phyloP scores from a whole-genome alignment of 2,888 invertebrate species.

The Calameuta filiformis region DNA sequence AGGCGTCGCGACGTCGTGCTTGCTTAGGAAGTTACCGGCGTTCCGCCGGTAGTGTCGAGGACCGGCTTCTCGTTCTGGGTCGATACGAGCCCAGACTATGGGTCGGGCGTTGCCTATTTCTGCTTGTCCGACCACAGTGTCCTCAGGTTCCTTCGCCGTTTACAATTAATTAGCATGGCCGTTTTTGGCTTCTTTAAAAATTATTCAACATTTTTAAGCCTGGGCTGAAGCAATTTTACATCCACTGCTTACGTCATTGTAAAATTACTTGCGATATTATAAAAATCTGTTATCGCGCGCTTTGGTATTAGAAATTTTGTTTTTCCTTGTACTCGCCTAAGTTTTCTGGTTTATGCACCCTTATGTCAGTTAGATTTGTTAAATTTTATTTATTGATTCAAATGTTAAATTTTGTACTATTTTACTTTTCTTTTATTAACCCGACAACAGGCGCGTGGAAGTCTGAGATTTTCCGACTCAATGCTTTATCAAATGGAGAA shows the following conservation, averaged over 20 bases:
- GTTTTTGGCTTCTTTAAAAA: not conserved
- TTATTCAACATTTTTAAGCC: too few species aligned
- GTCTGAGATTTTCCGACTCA: too few species aligned
- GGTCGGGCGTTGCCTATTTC: conserved; percentile 32
- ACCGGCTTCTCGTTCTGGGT: conserved; percentile 26
- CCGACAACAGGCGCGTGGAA: too few species aligned
- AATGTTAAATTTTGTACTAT: too few species aligned
- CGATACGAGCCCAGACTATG: conserved; percentile 32
- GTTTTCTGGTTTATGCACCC: too few species aligned
- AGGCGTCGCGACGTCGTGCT: not conserved
- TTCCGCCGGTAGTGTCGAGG: not conserved
- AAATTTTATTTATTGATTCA: too few species aligned
- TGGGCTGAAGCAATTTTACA: not conserved
- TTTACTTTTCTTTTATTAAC: too few species aligned
- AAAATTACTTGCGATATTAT: not conserved
- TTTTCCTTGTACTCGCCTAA: too few species aligned
- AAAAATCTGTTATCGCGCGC: not conserved
- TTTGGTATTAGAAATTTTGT: not conserved
- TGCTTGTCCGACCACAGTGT: conserved; percentile 5
- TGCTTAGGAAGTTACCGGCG: not conserved
- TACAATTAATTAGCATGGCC: not conserved
- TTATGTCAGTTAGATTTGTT: too few species aligned
- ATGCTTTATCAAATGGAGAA: too few species aligned
- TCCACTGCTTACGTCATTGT: not conserved
- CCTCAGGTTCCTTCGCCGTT: not conserved